phyloP scores from a whole-genome alignment of 2,797 vertebrate genomes.

The Cyprinella venusta region DNA sequence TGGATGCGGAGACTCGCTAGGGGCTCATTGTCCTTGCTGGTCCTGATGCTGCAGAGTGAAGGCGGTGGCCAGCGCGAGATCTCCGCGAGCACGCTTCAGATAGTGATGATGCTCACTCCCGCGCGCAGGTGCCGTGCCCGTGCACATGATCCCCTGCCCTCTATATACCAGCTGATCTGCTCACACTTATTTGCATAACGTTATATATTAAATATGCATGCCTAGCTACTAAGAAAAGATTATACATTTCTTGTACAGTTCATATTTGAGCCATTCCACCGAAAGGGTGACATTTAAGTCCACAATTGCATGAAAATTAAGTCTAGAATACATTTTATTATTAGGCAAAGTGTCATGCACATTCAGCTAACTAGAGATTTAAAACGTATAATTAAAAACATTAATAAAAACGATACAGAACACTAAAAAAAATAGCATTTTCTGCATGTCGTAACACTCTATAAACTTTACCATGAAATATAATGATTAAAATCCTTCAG shows the following conservation, averaged over 20 bases:
- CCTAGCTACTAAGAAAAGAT: not conserved
- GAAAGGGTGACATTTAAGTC: no score
- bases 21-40: constrained; percentile 73
- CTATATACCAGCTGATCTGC: constrained; percentile 9
- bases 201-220: not conserved
- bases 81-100: constrained; percentile 49
- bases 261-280: no score
- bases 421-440: no score
- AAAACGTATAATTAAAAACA: no score
- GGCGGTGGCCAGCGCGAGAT: constrained; percentile 67
- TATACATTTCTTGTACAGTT: not conserved
- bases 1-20: constrained; percentile 70
- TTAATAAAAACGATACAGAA: no score
- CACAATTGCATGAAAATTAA: no score
- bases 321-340: no score
- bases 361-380: no score
- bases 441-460: no score
- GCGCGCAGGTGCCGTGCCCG: constrained; percentile 33
- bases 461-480: no score
- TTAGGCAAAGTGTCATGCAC: no score
- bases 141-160: constrained; percentile 1
- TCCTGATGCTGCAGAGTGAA: constrained; percentile 67
- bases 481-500: no score
- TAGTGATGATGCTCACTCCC: constrained; percentile 11
- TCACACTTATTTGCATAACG: constrained; percentile 7